Evolutionary conservation across 2,888 invertebrate species (phyloP).

Genomic region (Lymantria monacha): DNA sequence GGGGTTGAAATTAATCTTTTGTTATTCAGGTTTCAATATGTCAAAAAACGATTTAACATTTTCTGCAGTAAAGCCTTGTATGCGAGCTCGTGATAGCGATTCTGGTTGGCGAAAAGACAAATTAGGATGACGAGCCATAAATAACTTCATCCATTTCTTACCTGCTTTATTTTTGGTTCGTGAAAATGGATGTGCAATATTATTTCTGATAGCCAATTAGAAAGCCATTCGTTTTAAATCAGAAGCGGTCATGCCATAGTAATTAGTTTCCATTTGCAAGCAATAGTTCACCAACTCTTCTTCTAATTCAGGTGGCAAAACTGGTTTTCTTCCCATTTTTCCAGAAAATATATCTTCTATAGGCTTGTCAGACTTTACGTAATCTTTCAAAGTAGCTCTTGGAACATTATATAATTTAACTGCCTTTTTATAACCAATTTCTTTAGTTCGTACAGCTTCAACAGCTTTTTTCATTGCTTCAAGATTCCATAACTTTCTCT

Average conservation of each 20-base stretch:
- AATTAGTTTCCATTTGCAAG: not conserved
- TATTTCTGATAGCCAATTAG: not conserved
- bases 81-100: slow-evolving; percentile 8
- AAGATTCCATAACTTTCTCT: too few relatives aligned
- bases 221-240: not conserved
- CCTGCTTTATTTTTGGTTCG: not conserved
- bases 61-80: not conserved
- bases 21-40: too few relatives aligned
- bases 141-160: slow-evolving; percentile 1
- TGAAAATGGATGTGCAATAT: not conserved
- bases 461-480: too few relatives aligned
- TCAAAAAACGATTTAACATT: too few relatives aligned
- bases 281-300: too few relatives aligned
- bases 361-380: not conserved
- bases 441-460: too few relatives aligned
- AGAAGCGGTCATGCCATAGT: not conserved
- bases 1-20: too few relatives aligned
- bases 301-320: too few relatives aligned
- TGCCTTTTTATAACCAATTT: too few relatives aligned
- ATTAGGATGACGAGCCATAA: slow-evolving; percentile 9
- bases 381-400: not conserved
- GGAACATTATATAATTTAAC: too few relatives aligned
- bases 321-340: too few relatives aligned
- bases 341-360: too few relatives aligned
- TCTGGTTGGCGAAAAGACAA: slow-evolving; percentile 7